Evolutionary conservation across 2,113 vertebrate genomes (phyloP), one percentile per base, ranked within the genome.

Genomic region (Eurystomus gularis): DNA sequence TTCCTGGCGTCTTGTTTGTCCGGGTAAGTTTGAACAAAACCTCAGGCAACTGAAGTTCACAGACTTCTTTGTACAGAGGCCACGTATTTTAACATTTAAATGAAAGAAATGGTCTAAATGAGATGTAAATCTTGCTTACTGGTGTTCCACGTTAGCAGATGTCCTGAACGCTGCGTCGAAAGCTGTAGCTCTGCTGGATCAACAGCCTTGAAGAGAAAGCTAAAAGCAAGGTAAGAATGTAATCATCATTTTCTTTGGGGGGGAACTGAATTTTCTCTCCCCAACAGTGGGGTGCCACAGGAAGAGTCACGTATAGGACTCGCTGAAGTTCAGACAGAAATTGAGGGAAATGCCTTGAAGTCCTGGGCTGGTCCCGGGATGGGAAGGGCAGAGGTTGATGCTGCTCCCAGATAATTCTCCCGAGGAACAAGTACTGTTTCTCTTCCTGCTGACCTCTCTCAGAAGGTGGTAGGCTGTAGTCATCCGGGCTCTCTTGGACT

Each of bases 391-490:
- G 39, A 65, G 85, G 25, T 17, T 83, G 62, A 1, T 51, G 52
- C 42, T 83, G 62, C 25, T 66, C 25, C n/a, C 0, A 2, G 51
- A 17, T 17, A 23, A 2, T 5, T 23, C 11, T 33, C 11, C 20
- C 0, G 8, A 24, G 16, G 29, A 88, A 62, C 4, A 35, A 26
- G 11, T 10, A 19, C 10, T 3, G 2, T 9, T 78, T 48, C 23
- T 79, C 10, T 31, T 33, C 19, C 11, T 0, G 0, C 7, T 78
- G n/a, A 7, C 49, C 28, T 31, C 61, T 42, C 23, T n/a, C 0
- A 1, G 5, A 28, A 31, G 7, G 6, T 13, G n/a, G 24, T 0
- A 35, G 48, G 33, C 21, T 39, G 33, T 12, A 19, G 31, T 31
- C 39, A 9, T 17, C 10, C n/a, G 31, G 37, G 21, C 10, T 23